These are phyloP conservation scores for Bombyx mandarina DNA, from an alignment of 1,140 invertebrate genomes.

Conservation along the genomic window DNA sequence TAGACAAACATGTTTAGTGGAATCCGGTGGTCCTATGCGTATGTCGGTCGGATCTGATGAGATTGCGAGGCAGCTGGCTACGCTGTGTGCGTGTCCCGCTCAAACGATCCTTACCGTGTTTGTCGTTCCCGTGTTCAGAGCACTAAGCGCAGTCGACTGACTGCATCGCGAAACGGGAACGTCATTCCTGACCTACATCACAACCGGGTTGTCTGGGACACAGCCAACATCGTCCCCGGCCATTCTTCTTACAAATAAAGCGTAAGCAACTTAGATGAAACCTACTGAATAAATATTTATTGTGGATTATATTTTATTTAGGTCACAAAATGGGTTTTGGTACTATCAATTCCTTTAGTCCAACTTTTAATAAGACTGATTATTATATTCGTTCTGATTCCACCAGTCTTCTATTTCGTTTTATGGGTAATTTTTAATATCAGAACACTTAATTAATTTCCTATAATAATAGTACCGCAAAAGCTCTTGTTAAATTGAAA, in stretches of 20 bases:
- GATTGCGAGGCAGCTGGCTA: constrained; percentile 17
- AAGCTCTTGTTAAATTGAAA: too few species aligned
- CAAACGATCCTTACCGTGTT: constrained; percentile 16
- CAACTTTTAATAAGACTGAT: too few species aligned
- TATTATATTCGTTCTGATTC: too few species aligned
- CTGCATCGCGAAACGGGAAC: constrained; percentile 25
- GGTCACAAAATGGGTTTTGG: too few species aligned
- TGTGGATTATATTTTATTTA: too few species aligned
- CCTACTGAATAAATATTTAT: too few species aligned
- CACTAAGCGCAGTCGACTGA: constrained; percentile 15
- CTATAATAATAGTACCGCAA: too few species aligned
- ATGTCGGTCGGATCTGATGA: constrained; percentile 20
- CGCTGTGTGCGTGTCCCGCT: constrained; percentile 2
- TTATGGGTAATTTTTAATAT: too few species aligned
- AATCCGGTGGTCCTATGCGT: neutral
- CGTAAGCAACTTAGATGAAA: too few species aligned
- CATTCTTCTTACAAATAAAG: neutral
- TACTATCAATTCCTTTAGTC: too few species aligned
- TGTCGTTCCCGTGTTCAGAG: constrained; percentile 10
- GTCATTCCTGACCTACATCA: constrained; percentile 56
- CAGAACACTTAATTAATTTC: too few species aligned
- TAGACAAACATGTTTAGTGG: neutral
- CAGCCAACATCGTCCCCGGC: constrained; percentile 37
- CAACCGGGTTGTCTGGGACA: constrained; percentile 41
- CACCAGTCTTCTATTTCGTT: too few species aligned